A percentile compares a stretch with the other conserved stretches of the same genome.
phyloP scores from a whole-genome alignment of 1,140 invertebrate genomes.

The Heliconius hewitsoni region DNA sequence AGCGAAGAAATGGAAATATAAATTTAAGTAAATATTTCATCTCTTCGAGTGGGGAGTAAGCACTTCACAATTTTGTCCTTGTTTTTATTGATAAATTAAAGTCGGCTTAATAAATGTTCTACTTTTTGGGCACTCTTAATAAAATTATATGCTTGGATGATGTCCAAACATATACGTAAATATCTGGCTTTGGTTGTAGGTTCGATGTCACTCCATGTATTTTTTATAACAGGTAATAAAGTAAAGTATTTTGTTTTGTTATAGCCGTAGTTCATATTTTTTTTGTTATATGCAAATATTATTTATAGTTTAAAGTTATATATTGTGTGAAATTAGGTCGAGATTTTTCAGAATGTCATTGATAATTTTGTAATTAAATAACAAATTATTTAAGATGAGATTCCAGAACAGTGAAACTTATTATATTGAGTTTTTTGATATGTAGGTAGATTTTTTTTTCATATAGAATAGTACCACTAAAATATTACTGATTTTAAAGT shows the following conservation, averaged over 20 bases:
- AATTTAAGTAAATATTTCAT: no score
- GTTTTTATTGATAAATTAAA: constrained; percentile 3
- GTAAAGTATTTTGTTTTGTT: no score
- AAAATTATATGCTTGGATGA: background rate
- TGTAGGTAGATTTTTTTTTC: background rate
- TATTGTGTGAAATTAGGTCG: background rate
- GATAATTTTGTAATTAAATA: background rate
- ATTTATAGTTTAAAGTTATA: no score
- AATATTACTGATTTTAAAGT: background rate
- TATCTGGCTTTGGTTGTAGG: background rate
- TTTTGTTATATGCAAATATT: no score
- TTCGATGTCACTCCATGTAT: background rate
- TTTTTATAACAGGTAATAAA: no score
- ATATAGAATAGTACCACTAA: no score
- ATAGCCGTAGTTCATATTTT: no score
- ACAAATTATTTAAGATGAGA: background rate
- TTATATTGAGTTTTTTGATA: background rate
- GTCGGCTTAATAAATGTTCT: background rate
- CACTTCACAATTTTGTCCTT: background rate
- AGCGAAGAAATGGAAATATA: no score
- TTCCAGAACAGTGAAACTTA: background rate
- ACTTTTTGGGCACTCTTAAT: background rate
- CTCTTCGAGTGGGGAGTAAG: background rate
- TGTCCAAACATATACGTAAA: background rate
- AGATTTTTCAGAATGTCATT: background rate